Percentiles rank a stretch among this genome's conserved stretches.
Conservation (phyloP, 1,140 invertebrate genomes). For the Acyrthosiphon pisum region DNA sequence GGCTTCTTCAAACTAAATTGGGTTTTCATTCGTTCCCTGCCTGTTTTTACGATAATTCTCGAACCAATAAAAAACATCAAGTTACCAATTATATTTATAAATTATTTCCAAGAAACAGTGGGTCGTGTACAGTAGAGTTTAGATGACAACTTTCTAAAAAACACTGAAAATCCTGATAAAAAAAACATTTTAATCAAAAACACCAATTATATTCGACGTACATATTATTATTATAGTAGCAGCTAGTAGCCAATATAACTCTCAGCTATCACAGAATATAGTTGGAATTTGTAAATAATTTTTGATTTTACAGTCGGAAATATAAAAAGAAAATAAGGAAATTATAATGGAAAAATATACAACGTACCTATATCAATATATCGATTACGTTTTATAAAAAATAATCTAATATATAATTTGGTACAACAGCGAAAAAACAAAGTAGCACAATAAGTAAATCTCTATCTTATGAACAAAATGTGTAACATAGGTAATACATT, state of each 20-base stretch:
- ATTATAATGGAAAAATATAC: too few species aligned
- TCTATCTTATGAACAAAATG: too few species aligned
- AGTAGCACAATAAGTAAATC: too few species aligned
- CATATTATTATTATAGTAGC: neutral
- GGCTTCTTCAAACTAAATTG: neutral
- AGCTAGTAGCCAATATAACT: neutral
- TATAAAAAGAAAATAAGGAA: too few species aligned
- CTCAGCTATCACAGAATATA: neutral
- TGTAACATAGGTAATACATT: too few species aligned
- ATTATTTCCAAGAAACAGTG: neutral
- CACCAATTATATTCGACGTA: too few species aligned
- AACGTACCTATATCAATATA: too few species aligned
- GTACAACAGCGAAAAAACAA: too few species aligned
- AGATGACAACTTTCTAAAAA: neutral
- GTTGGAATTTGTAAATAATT: too few species aligned
- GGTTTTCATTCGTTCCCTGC: neutral
- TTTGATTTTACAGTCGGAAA: too few species aligned
- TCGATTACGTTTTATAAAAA: too few species aligned
- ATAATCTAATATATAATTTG: too few species aligned
- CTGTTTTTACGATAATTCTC: neutral
- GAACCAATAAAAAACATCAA: neutral
- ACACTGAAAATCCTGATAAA: neutral
- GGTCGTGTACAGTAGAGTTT: neutral
- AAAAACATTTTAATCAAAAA: neutral
- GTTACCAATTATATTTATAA: neutral